phyloP scores from a whole-genome alignment of 1,140 invertebrate genomes.

The Dendroctonus ponderosae region DNA sequence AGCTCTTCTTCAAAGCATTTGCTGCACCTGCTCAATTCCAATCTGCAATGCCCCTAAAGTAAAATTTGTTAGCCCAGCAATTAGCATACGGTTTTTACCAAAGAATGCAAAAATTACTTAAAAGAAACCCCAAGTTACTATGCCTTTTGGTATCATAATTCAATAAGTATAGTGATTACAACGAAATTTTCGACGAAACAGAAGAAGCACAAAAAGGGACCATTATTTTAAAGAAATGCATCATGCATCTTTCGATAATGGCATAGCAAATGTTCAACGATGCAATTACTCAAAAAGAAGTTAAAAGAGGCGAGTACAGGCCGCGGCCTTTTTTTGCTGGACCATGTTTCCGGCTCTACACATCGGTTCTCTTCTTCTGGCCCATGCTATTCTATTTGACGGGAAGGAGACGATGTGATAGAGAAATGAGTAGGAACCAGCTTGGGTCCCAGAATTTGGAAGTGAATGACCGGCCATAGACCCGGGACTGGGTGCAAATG shows the following conservation, averaged over 20 bases:
- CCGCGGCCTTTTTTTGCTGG: slow-evolving; percentile 36
- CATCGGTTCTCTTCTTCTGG: slow-evolving; percentile 28
- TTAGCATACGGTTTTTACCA: too few relatives aligned
- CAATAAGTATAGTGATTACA: slow-evolving; percentile 11
- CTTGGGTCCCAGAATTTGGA: slow-evolving; percentile 39
- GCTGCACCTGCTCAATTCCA: too few relatives aligned
- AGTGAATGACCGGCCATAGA: slow-evolving; percentile 46
- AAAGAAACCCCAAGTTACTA: background rate
- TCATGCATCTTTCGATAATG: slow-evolving; percentile 28
- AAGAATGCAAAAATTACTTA: background rate
- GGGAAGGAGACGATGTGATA: slow-evolving; percentile 24
- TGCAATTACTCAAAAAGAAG: slow-evolving; percentile 30
- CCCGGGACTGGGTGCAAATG: slow-evolving; percentile 36
- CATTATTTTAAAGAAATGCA: slow-evolving; percentile 29
- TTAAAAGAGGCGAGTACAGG: slow-evolving; percentile 2
- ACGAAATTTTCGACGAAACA: slow-evolving; percentile 12
- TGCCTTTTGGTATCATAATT: background rate
- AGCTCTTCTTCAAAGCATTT: too few relatives aligned
- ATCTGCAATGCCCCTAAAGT: too few relatives aligned
- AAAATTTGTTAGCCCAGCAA: too few relatives aligned
- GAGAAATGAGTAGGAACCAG: slow-evolving; percentile 30
- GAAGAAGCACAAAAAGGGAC: slow-evolving; percentile 14
- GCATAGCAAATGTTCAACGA: slow-evolving; percentile 29
- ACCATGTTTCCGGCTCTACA: slow-evolving; percentile 40
- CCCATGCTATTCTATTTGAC: background rate